These are phyloP conservation scores for Zingel zingel DNA, from an alignment of 2,113 vertebrate genomes.

Conservation along the genomic window DNA sequence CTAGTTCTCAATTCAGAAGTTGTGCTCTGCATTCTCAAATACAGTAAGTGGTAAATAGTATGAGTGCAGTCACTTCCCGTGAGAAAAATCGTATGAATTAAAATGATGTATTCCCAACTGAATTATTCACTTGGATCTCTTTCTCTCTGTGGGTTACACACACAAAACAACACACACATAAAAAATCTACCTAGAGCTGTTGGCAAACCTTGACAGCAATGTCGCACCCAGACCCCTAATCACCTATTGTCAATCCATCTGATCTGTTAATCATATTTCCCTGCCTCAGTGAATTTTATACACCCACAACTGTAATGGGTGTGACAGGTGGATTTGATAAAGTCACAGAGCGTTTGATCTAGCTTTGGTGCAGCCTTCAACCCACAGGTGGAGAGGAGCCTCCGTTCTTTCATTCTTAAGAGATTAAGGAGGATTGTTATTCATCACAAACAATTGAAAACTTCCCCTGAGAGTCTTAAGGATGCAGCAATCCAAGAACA, in stretches of 20 bases:
- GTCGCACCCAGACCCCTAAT: neutral
- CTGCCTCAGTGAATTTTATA: slow-evolving; percentile 10
- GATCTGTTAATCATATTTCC: slow-evolving; percentile 13
- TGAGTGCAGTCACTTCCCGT: neutral
- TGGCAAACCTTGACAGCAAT: neutral
- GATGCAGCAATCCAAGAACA: slow-evolving; percentile 3
- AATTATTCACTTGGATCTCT: neutral
- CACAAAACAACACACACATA: neutral
- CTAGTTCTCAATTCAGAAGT: neutral
- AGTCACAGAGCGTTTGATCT: slow-evolving; percentile 36
- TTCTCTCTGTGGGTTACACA: neutral
- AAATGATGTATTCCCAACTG: neutral
- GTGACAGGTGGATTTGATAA: slow-evolving; percentile 46
- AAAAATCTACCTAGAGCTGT: neutral
- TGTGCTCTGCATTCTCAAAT: slow-evolving; percentile 19
- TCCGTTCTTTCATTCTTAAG: neutral
- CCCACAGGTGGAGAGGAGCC: slow-evolving; percentile 20
- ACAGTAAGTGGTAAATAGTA: neutral
- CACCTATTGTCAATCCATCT: slow-evolving; percentile 9
- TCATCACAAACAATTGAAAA: slow-evolving; percentile 6
- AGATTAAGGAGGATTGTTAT: slow-evolving; percentile 14
- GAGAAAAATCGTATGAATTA: slow-evolving; percentile 7
- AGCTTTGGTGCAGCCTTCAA: slow-evolving; percentile 43
- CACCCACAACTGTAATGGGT: neutral
- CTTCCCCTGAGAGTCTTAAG: slow-evolving; percentile 11